Conservation (phyloP, 2,888 invertebrate genomes). For the Apocheima hispidaria region DNA sequence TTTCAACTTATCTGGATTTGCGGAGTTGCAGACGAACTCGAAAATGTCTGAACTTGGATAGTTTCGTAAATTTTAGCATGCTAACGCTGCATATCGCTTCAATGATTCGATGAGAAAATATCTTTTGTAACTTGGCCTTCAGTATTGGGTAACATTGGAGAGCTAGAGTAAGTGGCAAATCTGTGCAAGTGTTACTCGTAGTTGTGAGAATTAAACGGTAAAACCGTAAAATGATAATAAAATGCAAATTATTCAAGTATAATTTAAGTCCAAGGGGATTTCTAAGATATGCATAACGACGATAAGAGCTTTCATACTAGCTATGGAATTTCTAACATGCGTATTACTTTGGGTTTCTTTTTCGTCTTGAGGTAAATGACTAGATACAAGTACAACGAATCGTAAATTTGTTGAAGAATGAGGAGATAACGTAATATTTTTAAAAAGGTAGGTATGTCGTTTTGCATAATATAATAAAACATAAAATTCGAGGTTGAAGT, state of each 20-base stretch:
- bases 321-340: too few species aligned
- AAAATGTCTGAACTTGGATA: constrained; percentile 6
- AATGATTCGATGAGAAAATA: constrained; percentile 54
- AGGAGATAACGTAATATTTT: too few species aligned
- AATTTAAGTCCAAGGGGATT: background rate
- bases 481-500: background rate
- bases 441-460: too few species aligned
- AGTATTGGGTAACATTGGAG: constrained; percentile 41
- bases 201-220: background rate
- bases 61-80: constrained; percentile 30
- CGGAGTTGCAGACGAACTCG: background rate
- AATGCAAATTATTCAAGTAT: background rate
- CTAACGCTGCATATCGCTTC: constrained; percentile 53
- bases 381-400: too few species aligned
- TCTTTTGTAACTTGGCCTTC: constrained; percentile 66
- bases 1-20: background rate
- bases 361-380: too few species aligned
- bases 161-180: constrained; percentile 18
- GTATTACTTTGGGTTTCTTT: too few species aligned
- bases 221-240: too few species aligned
- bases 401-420: too few species aligned
- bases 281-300: background rate
- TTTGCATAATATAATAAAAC: too few species aligned
- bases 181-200: background rate
- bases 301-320: too few species aligned